phyloP scores from a whole-genome alignment of 2,797 vertebrate genomes.

The Tauraco hartlaubi region DNA sequence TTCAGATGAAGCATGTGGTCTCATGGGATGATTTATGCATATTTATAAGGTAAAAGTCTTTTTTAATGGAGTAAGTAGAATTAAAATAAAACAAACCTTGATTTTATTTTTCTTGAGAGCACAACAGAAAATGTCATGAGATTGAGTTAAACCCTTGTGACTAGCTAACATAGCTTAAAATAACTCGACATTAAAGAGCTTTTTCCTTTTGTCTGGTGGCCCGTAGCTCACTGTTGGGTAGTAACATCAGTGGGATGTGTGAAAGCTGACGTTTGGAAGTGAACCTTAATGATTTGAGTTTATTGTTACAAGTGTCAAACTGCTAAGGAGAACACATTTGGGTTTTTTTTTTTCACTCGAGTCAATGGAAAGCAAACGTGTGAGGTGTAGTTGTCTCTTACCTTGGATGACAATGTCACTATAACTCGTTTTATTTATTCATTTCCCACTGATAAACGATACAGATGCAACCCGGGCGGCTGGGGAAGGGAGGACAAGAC shows the following conservation, averaged over 20 bases:
- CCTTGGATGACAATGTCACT: neutral
- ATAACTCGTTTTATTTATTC: neutral
- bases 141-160: neutral
- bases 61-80: neutral
- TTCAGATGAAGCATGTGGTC: neutral
- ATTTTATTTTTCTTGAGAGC: neutral
- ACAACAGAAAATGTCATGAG: neutral
- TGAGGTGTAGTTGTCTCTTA: neutral
- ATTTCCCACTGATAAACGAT: neutral
- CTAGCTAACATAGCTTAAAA: neutral
- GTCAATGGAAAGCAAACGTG: neutral
- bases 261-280: neutral
- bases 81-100: neutral
- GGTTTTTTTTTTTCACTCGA: neutral
- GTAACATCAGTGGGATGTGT: neutral
- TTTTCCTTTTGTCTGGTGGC: neutral
- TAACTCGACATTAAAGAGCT: neutral
- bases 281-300: neutral
- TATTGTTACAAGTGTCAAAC: neutral
- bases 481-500: slow-evolving; percentile 42
- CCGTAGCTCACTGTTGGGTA: neutral
- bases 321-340: neutral
- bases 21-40: neutral
- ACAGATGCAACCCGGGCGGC: neutral
- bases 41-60: neutral